Evolutionary conservation across 2,888 invertebrate genomes (phyloP).

Genomic region (Cerceris rybyensis): DNA sequence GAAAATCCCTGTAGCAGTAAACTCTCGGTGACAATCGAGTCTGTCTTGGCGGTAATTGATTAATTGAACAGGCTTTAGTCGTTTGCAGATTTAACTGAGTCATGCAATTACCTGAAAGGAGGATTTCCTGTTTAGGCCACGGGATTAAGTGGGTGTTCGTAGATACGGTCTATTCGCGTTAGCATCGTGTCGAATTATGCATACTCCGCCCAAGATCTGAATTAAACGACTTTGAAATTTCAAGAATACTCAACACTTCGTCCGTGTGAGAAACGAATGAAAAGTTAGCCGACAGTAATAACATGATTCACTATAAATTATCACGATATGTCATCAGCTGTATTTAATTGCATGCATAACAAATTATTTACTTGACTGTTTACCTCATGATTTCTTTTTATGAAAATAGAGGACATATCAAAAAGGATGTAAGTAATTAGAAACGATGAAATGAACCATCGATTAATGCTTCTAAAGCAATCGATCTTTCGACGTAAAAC

Average conservation of each 20-base stretch:
- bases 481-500: too few relatives aligned
- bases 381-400: too few relatives aligned
- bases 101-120: slow-evolving; percentile 80
- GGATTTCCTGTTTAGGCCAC: slow-evolving; percentile 81
- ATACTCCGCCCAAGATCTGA: slow-evolving; percentile 34
- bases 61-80: slow-evolving; percentile 71
- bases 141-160: slow-evolving; percentile 66
- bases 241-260: slow-evolving; percentile 17
- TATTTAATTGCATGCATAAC: too few relatives aligned
- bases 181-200: slow-evolving; percentile 55
- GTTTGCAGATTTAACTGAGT: slow-evolving; percentile 76
- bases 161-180: slow-evolving; percentile 63
- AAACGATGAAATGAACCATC: too few relatives aligned
- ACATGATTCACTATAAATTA: too few relatives aligned
- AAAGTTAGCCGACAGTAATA: too few relatives aligned
- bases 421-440: too few relatives aligned
- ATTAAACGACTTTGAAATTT: slow-evolving; percentile 37
- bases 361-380: too few relatives aligned
- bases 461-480: too few relatives aligned
- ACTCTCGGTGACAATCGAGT: slow-evolving; percentile 63
- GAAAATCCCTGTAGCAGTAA: slow-evolving; percentile 6
- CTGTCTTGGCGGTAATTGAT: slow-evolving; percentile 68
- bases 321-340: too few relatives aligned
- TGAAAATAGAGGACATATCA: too few relatives aligned
- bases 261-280: not conserved